Percentiles rank a stretch among this genome's conserved stretches.
Conservation (phyloP, 2,113 vertebrate species). For the Terrapene triunguis region DNA sequence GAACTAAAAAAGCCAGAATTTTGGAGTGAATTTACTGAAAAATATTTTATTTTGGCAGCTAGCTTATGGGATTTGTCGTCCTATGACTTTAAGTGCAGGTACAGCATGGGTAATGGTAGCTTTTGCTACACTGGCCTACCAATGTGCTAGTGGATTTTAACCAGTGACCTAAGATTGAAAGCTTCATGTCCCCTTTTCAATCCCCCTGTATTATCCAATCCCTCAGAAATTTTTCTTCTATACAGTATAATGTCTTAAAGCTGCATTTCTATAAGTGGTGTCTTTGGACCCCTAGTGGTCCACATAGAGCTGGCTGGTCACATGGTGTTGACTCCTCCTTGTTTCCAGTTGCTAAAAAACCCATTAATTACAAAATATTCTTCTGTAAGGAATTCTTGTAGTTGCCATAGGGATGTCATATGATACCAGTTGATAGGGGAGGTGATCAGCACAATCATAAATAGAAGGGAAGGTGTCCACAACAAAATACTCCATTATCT, state of each 20-base stretch:
- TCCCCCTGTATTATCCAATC: neutral
- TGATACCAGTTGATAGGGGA: neutral
- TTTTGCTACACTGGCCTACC: neutral
- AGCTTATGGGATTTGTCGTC: neutral
- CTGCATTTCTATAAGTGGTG: neutral
- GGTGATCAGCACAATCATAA: neutral
- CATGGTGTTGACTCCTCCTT: neutral
- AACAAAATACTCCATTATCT: neutral
- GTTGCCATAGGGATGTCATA: fast-evolving
- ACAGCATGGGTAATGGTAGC: neutral
- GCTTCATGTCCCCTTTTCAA: neutral
- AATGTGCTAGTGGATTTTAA: neutral
- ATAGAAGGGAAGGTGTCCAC: neutral
- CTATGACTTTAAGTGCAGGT: neutral
- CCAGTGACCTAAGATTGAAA: neutral
- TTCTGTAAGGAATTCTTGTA: fast-evolving
- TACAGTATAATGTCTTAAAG: neutral
- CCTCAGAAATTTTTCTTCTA: neutral
- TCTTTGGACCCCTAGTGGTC: neutral
- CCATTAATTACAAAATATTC: neutral
- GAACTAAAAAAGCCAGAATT: neutral
- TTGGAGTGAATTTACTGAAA: neutral
- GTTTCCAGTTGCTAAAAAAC: neutral
- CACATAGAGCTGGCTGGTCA: neutral
- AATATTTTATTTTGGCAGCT: too few species aligned